phyloP scores from a whole-genome alignment of 2,888 invertebrate species.

The Drosophila hamatofila region DNA sequence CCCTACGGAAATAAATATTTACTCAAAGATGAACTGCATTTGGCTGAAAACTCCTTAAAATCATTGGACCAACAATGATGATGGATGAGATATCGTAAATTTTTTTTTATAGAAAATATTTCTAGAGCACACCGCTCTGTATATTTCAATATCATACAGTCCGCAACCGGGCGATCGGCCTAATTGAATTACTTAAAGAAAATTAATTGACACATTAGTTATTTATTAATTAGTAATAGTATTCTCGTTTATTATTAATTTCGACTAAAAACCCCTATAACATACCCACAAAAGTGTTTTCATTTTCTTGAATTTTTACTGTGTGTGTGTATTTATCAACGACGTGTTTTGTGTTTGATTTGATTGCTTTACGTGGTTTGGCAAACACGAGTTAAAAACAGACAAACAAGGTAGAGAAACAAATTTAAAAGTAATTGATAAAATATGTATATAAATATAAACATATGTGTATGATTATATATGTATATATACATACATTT shows the following conservation, averaged over 20 bases:
- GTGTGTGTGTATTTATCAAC: constrained; percentile 30
- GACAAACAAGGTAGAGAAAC: constrained; percentile 5
- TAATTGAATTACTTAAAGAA: neutral
- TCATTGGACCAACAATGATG: neutral
- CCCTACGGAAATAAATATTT: neutral
- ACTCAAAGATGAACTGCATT: neutral
- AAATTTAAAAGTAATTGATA: constrained; percentile 10
- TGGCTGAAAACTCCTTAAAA: neutral
- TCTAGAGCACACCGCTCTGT: too few relatives aligned
- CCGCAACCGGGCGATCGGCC: neutral
- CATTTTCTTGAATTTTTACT: constrained; percentile 6
- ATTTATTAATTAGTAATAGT: constrained; percentile 44
- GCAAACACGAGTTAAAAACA: constrained; percentile 13
- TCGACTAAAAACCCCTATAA: constrained; percentile 42
- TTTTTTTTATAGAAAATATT: too few relatives aligned
- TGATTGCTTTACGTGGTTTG: constrained; percentile 39
- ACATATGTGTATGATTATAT: too few relatives aligned
- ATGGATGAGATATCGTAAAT: neutral
- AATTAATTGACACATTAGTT: constrained; percentile 8
- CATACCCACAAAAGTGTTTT: constrained; percentile 20
- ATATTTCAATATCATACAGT: too few relatives aligned
- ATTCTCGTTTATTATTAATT: constrained; percentile 27
- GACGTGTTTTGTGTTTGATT: constrained; percentile 35
- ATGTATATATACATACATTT: constrained; percentile 6
- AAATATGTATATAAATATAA: constrained; percentile 22